A percentile compares a stretch with the other conserved stretches of the same genome.
Evolutionary conservation across 2,113 vertebrate species (phyloP).

Genomic region (Cyanoramphus novaezelandiae): DNA sequence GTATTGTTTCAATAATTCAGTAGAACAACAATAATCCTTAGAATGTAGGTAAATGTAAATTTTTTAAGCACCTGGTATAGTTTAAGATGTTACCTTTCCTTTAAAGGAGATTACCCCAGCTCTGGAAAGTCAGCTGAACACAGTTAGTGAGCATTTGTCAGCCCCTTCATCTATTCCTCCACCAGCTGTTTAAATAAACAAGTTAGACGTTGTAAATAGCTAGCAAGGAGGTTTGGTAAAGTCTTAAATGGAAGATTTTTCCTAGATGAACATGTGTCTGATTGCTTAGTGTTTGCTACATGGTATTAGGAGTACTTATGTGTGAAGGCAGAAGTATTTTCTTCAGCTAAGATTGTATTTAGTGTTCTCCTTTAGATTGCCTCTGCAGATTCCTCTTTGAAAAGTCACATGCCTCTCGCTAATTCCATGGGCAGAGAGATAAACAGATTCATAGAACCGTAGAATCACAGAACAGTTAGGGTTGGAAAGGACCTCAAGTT

Average conservation of each 20-base stretch:
- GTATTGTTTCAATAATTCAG: neutral
- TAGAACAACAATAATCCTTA: neutral
- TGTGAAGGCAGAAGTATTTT: neutral
- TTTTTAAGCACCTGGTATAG: neutral
- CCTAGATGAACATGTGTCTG: neutral
- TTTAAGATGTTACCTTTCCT: neutral
- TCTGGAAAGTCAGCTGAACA: neutral
- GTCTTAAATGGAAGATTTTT: neutral
- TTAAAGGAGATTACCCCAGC: neutral
- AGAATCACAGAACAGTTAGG: too few relatives aligned
- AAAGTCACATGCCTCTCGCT: neutral
- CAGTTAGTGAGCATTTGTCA: neutral
- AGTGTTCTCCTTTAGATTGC: neutral
- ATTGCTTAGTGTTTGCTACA: neutral
- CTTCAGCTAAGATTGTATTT: neutral
- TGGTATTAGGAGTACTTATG: neutral
- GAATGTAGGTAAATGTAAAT: neutral
- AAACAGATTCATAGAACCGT: neutral
- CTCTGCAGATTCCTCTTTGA: neutral
- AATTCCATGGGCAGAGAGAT: neutral
- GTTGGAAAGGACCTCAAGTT: too few relatives aligned
- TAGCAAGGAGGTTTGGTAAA: neutral
- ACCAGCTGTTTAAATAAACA: neutral
- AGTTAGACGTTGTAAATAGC: neutral
- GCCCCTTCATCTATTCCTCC: neutral